These are phyloP conservation scores for Drosophila anomelani DNA, from an alignment of 2,888 invertebrate genomes.

Conservation along the genomic window DNA sequence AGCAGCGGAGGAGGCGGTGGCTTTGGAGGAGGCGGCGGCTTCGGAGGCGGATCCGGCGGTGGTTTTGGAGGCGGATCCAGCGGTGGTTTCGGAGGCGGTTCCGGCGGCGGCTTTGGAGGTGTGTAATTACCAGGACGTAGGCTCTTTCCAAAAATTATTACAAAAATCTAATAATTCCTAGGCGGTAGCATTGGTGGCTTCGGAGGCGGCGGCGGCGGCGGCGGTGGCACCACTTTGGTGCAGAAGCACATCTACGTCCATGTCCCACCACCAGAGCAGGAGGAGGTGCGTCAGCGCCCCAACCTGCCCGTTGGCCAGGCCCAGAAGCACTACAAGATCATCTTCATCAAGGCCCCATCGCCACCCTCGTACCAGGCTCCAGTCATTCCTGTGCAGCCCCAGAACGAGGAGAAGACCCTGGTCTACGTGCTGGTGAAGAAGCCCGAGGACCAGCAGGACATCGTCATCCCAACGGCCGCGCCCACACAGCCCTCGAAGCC, in stretches of 20 bases:
- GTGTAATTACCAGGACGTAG: neutral
- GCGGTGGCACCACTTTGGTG: conserved; percentile 86
- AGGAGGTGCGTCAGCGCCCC: conserved; percentile 87
- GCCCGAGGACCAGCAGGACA: conserved; percentile 93
- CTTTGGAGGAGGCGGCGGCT: conserved; percentile 59
- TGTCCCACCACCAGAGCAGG: conserved; percentile 94
- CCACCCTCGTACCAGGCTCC: conserved; percentile 93
- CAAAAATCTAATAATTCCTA: conserved; percentile 19
- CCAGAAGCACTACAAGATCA: conserved; percentile 96
- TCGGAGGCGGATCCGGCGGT: conserved; percentile 55
- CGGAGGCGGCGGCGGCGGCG: conserved; percentile 78
- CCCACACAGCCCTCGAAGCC: conserved; percentile 95
- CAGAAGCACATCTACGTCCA: conserved; percentile 96
- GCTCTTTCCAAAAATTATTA: neutral
- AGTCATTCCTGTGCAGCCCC: conserved; percentile 91
- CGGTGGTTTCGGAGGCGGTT: conserved; percentile 70
- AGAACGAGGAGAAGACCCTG: conserved; percentile 94
- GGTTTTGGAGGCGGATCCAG: conserved; percentile 64
- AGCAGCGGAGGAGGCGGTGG: conserved; percentile 58
- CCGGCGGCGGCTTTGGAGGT: conserved; percentile 18
- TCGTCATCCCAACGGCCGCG: conserved; percentile 90
- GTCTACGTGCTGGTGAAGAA: conserved; percentile 95
- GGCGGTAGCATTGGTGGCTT: conserved; percentile 69
- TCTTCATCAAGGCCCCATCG: conserved; percentile 96
- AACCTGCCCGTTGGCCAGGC: conserved; percentile 89